Evolutionary conservation across 92 coral and sea anemone genomes (phyloP).

Genomic region (Epizoanthus ramosus): DNA sequence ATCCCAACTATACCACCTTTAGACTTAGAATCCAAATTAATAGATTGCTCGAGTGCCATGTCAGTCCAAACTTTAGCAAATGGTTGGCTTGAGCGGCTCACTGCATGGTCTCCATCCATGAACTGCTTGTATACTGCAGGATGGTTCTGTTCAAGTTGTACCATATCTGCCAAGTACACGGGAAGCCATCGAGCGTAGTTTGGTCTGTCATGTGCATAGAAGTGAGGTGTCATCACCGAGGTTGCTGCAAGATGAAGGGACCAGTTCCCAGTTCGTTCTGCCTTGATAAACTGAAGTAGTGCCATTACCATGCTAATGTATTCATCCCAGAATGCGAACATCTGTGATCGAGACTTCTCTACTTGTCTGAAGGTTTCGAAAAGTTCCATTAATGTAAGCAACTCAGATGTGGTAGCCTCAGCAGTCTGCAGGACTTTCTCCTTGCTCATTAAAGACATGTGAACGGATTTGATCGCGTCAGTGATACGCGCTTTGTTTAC

Average conservation of each 20-base stretch:
- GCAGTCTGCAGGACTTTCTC: not conserved
- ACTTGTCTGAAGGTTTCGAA: constrained; percentile 36
- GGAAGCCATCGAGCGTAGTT: constrained; percentile 64
- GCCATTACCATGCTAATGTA: constrained; percentile 44
- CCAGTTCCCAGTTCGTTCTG: constrained; percentile 54
- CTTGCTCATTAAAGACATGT: not conserved
- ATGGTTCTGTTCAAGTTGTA: constrained; percentile 22
- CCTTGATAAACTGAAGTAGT: constrained; percentile 53
- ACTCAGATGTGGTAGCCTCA: not conserved
- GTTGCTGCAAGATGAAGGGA: constrained; percentile 34
- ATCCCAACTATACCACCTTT: no score
- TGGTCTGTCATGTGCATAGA: constrained; percentile 54
- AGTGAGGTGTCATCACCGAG: constrained; percentile 37
- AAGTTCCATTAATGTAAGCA: not conserved
- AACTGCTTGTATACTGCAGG: constrained; percentile 45
- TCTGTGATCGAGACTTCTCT: constrained; percentile 4
- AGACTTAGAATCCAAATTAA: constrained; percentile 47
- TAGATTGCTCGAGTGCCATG: constrained; percentile 59
- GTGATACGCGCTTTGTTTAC: not conserved
- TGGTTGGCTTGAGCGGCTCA: constrained; percentile 45
- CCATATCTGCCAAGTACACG: constrained; percentile 52
- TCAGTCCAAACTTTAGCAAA: constrained; percentile 42
- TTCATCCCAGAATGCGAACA: constrained; percentile 52
- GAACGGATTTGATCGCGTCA: not conserved
- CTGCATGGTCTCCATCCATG: constrained; percentile 35